Conservation (phyloP, 2,797 vertebrate genomes). For the Anguilla marmorata region DNA sequence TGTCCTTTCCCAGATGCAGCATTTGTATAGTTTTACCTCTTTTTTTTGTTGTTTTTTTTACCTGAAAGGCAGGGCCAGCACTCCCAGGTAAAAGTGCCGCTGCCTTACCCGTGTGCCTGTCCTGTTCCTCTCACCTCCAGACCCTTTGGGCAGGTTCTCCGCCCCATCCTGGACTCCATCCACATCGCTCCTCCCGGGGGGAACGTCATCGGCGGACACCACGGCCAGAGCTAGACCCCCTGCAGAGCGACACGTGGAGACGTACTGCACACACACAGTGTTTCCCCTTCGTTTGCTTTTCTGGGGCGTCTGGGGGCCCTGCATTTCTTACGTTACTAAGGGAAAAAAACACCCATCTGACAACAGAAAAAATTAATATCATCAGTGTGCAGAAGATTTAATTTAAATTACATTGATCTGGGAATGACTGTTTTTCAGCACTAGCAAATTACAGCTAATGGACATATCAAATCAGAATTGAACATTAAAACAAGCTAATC, state of each 20-base stretch:
- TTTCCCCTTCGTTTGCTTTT: no score
- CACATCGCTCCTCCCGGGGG: conserved; percentile 82
- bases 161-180: conserved; percentile 85
- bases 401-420: no score
- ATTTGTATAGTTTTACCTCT: not conserved
- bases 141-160: conserved; percentile 91
- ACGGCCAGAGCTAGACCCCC: conserved; percentile 80
- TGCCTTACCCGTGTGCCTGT: not conserved
- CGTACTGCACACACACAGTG: not conserved
- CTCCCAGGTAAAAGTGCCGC: not conserved
- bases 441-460: no score
- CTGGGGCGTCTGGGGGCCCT: no score
- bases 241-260: not conserved
- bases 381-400: no score
- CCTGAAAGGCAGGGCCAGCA: not conserved
- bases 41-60: no score
- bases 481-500: no score
- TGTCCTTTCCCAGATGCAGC: not conserved
- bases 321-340: no score
- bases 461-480: no score
- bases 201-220: conserved; percentile 78
- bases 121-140: conserved; percentile 61
- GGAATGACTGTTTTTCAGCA: no score
- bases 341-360: no score
- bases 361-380: no score